Conservation (phyloP, 2,888 invertebrate species). For the Myopa testacea region DNA sequence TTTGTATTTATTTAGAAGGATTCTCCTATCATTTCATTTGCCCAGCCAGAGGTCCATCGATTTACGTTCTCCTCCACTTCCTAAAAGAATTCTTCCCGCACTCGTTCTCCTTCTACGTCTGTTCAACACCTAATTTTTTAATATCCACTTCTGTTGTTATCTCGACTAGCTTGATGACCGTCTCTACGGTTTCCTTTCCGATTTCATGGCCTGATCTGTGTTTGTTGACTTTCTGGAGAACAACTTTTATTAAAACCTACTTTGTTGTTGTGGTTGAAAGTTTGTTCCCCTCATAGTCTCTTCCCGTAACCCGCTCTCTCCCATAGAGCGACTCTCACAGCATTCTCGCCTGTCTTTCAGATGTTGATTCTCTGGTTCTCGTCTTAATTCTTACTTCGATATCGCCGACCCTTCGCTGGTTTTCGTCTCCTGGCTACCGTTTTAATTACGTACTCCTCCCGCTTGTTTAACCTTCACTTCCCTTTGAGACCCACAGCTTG, state of each 20-base stretch:
- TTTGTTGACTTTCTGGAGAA: background rate
- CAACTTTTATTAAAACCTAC: conserved; percentile 6
- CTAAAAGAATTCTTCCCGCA: no score
- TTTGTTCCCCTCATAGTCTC: background rate
- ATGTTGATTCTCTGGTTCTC: background rate
- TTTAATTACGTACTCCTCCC: background rate
- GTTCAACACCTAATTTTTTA: background rate
- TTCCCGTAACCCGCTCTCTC: background rate
- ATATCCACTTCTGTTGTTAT: background rate
- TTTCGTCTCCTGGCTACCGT: background rate
- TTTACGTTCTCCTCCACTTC: no score
- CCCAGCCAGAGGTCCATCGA: no score
- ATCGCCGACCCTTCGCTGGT: background rate
- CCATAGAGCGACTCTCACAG: no score
- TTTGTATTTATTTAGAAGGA: no score
- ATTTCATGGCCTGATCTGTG: background rate
- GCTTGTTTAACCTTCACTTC: background rate
- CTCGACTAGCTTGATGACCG: background rate
- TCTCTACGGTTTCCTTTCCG: background rate
- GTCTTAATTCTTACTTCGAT: background rate
- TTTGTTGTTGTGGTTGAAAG: conserved; percentile 1
- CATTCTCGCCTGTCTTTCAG: background rate
- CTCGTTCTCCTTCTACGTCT: background rate
- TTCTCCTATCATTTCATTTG: no score
- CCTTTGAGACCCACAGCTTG: background rate